A percentile compares a stretch with the other conserved stretches of the same genome.
These are phyloP conservation scores for Prinia subflava DNA, from an alignment of 2,113 vertebrate genomes.

Conservation along the genomic window DNA sequence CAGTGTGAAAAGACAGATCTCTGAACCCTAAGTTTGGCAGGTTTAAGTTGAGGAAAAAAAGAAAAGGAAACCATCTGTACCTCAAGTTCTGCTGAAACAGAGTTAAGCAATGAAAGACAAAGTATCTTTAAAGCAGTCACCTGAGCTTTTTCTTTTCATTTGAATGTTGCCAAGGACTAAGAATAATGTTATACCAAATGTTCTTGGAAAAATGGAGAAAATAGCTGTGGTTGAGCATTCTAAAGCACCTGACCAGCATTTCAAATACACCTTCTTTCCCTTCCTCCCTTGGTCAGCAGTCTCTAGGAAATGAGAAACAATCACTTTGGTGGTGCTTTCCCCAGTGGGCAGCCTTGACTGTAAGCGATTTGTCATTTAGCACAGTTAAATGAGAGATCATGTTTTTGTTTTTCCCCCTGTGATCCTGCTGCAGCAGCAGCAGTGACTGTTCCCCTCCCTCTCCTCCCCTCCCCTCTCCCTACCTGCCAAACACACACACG, in stretches of 20 bases:
- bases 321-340: slow-evolving; percentile 31
- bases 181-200: slow-evolving; percentile 14
- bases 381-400: slow-evolving; percentile 52
- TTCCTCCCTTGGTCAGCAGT: slow-evolving; percentile 18
- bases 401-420: neutral
- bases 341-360: slow-evolving; percentile 41
- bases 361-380: slow-evolving; percentile 56
- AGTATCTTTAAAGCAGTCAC: slow-evolving; percentile 31
- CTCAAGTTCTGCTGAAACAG: neutral
- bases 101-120: slow-evolving; percentile 7
- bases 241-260: slow-evolving; percentile 21
- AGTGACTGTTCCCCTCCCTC: neutral
- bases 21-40: slow-evolving; percentile 18
- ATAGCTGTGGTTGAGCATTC: neutral
- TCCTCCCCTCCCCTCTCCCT: neutral
- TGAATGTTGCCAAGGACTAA: neutral
- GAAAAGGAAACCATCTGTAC: slow-evolving; percentile 14
- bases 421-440: slow-evolving; percentile 1
- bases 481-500: neutral
- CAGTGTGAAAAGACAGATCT: slow-evolving; percentile 10
- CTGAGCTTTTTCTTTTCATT: slow-evolving; percentile 30
- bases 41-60: neutral
- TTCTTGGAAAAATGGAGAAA: neutral
- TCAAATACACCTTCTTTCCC: neutral
- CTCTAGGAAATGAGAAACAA: slow-evolving; percentile 51